Evolutionary conservation across 2,113 vertebrate genomes (phyloP).

Genomic region (Phylloscopus trochilus): DNA sequence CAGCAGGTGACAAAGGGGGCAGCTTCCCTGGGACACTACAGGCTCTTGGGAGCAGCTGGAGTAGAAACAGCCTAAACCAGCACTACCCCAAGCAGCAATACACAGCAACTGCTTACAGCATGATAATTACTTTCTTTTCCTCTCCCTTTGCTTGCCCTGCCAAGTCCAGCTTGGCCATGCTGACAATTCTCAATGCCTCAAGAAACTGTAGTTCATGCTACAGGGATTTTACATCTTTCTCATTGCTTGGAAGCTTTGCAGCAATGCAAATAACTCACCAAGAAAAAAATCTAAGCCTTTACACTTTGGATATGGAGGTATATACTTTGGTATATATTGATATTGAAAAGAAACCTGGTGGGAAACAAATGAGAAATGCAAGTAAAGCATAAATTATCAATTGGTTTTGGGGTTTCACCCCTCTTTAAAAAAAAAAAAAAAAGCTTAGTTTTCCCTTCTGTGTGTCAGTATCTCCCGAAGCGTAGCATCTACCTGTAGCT

Average conservation of each 20-base stretch:
- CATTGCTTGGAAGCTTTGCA: neutral
- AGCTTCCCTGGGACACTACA: neutral
- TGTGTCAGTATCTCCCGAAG: neutral
- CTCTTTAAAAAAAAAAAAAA: neutral
- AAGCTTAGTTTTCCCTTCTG: neutral
- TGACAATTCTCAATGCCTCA: neutral
- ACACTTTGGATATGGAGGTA: neutral
- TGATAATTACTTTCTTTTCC: rapidly evolving
- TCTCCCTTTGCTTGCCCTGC: neutral
- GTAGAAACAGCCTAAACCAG: neutral
- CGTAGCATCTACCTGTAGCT: neutral
- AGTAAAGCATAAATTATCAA: neutral
- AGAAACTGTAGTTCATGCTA: neutral
- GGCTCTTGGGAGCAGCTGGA: neutral
- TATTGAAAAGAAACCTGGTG: neutral
- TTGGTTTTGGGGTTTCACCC: neutral
- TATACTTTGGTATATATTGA: neutral
- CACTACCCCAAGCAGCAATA: neutral
- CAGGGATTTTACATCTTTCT: neutral
- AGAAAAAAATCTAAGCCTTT: neutral
- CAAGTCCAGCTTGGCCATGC: neutral
- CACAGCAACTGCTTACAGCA: neutral
- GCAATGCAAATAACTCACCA: neutral
- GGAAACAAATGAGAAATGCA: neutral
- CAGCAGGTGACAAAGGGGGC: rapidly evolving